phyloP scores from a whole-genome alignment of 2,797 vertebrate genomes.

The Masticophis lateralis region DNA sequence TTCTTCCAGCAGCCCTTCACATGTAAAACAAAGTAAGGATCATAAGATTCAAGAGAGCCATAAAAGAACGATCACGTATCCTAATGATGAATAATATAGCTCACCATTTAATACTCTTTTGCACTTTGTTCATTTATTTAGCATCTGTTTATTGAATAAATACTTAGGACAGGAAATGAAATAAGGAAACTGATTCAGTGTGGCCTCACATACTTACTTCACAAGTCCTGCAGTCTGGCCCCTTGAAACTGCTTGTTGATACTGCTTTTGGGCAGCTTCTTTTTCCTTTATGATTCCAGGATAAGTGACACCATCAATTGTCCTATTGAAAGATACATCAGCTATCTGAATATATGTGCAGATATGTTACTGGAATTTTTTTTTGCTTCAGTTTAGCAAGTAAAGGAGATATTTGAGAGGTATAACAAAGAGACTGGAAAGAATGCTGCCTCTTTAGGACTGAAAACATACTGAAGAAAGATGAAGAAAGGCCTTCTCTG shows the following conservation, averaged over 20 bases:
- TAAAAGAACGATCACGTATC: not conserved
- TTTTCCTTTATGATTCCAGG: conserved; percentile 77
- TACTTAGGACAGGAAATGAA: not conserved
- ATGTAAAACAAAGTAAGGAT: conserved; percentile 15
- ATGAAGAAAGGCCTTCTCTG: not conserved
- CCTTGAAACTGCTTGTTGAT: conserved; percentile 76
- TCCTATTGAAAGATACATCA: not conserved
- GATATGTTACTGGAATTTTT: not conserved
- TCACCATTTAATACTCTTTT: not conserved
- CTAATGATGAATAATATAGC: not conserved
- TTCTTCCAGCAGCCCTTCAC: conserved; percentile 84
- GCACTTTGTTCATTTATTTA: not conserved
- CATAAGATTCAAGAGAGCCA: not conserved
- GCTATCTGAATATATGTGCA: not conserved
- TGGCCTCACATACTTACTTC: conserved; percentile 64
- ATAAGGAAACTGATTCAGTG: not conserved
- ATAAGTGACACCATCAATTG: conserved; percentile 71
- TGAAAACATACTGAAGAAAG: not conserved
- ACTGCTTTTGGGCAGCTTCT: conserved; percentile 77
- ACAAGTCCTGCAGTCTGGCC: conserved; percentile 79
- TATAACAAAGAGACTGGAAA: not conserved
- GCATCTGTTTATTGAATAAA: not conserved
- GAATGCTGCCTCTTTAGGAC: conserved; percentile 7
- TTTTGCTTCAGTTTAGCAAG: not conserved
- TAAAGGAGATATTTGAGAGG: not conserved